phyloP scores from a whole-genome alignment of 2,888 invertebrate genomes.

The Marasmarcha lunaedactyla region DNA sequence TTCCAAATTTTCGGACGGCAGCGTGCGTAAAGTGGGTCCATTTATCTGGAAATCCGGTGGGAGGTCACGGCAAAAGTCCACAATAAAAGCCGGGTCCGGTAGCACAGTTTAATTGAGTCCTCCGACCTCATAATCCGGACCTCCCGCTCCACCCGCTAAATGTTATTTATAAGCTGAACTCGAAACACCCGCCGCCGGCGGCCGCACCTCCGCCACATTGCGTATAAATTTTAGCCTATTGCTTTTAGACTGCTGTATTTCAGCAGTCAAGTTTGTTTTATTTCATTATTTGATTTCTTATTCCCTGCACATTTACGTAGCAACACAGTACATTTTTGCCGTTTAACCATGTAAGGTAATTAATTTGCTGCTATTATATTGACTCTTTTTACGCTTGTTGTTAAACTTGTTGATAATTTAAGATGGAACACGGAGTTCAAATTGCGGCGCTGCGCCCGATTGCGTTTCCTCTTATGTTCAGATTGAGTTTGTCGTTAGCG shows the following conservation, averaged over 20 bases:
- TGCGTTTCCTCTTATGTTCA: constrained; percentile 43
- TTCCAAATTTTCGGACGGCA: constrained; percentile 15
- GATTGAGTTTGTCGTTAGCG: constrained; percentile 44
- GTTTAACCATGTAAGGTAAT: constrained; percentile 26
- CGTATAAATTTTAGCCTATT: constrained; percentile 48
- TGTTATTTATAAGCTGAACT: constrained; percentile 64
- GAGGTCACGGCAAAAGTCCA: constrained; percentile 62
- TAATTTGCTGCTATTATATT: constrained; percentile 59
- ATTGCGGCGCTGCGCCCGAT: constrained; percentile 54
- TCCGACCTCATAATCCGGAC: constrained; percentile 64
- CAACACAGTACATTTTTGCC: background rate
- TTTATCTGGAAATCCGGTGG: constrained; percentile 60
- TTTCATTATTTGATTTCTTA: background rate
- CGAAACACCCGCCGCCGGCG: constrained; percentile 24
- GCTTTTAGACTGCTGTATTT: constrained; percentile 28
- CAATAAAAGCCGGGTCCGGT: constrained; percentile 62
- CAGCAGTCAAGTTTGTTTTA: constrained; percentile 36
- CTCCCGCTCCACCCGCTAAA: constrained; percentile 55
- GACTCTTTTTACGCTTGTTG: constrained; percentile 56
- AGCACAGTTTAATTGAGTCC: constrained; percentile 68
- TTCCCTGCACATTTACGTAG: background rate
- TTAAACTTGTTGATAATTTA: constrained; percentile 66
- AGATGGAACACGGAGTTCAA: constrained; percentile 58
- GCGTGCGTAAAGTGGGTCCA: constrained; percentile 39
- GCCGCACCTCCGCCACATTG: constrained; percentile 18